A percentile compares a stretch with the other conserved stretches of the same genome.
Evolutionary conservation across 1,140 invertebrate species (phyloP).

Genomic region (Bathynomus jamesi): DNA sequence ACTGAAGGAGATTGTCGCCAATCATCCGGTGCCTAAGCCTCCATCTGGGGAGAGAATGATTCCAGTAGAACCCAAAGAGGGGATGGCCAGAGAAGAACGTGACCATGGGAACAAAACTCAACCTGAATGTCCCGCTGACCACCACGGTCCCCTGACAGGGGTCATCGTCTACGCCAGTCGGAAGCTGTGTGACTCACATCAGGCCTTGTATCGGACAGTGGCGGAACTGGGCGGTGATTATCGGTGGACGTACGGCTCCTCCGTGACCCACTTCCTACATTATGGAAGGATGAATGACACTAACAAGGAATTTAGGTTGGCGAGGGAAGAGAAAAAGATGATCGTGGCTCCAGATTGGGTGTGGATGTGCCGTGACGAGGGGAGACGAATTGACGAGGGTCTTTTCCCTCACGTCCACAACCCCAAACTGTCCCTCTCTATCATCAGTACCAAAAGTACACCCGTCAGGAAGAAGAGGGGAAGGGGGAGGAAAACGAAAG

Average conservation of each 20-base stretch:
- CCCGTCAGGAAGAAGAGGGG: conserved; percentile 20
- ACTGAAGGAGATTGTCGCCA: conserved; percentile 27
- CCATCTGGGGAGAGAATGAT: neutral
- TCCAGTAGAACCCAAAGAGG: too few relatives aligned
- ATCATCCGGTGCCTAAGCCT: conserved; percentile 4
- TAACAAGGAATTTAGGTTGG: conserved; percentile 45
- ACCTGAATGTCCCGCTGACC: conserved; percentile 19
- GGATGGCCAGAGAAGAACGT: neutral
- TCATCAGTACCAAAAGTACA: conserved; percentile 38
- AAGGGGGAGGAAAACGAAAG: neutral
- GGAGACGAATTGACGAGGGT: conserved; percentile 43
- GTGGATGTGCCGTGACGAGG: conserved; percentile 44
- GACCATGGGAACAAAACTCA: neutral
- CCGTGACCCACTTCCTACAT: conserved; percentile 47
- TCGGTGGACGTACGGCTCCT: conserved; percentile 41
- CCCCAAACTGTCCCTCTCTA: conserved; percentile 41
- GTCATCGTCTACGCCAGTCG: conserved; percentile 44
- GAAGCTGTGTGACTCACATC: conserved; percentile 43
- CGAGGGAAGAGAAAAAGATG: conserved; percentile 43
- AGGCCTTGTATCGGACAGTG: conserved; percentile 43
- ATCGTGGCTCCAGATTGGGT: conserved; percentile 49
- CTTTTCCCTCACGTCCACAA: conserved; percentile 47
- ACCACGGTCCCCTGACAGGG: conserved; percentile 40
- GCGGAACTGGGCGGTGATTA: conserved; percentile 45
- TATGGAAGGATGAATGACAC: conserved; percentile 45